Base-by-base conservation (phyloP, 92 coral and sea anemone genomes). In the Nematostella vectensis region DNA sequence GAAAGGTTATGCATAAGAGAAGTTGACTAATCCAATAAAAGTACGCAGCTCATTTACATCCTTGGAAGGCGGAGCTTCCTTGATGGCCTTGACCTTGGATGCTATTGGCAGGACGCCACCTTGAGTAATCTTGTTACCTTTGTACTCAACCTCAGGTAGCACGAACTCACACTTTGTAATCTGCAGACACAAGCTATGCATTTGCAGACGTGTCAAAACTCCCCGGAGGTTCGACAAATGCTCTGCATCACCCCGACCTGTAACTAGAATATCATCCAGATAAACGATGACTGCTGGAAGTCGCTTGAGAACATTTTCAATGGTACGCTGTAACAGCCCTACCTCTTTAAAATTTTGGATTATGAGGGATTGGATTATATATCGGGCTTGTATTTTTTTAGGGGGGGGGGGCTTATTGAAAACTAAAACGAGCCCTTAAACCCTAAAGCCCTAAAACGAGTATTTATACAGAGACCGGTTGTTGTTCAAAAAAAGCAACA, bases 11-110 rank as follows among this genome's bases (percentile, higher is more conserved):
- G 52, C 40, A 54, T 29, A 25, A 28, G 27, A 64, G 40, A 54
- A 66, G 30, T 55, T 55, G 2, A 55, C 57, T 47, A 66, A 29
- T n/a, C 63, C 62, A 19, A 66, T 40, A 51, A 55, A 55, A 54
- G 62, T 65, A 16, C 62, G 71, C 19, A 53, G 15, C 19, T 65
- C 71, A 19, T 25, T 28, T 11, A 65, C 61, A 29, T 54, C 10
- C 3, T 1, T 65, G 39, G 71, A 29, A 20, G 55, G 44, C 16
- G 62, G 62, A 13, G 61, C 47, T 65, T 54, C 62, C 21, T 65
- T 65, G 62, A 65, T 65, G 53, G 71, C 61, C 38, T 60, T 22
- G 16, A 52, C 70, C 25, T 64, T 64, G 16, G 61, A 51, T 51
- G 50, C 50, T 22, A 52, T 38, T 12, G 68, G 37, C 2, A 51